Conservation (phyloP, 2,797 vertebrate species). For the Sebastes iracundus region DNA sequence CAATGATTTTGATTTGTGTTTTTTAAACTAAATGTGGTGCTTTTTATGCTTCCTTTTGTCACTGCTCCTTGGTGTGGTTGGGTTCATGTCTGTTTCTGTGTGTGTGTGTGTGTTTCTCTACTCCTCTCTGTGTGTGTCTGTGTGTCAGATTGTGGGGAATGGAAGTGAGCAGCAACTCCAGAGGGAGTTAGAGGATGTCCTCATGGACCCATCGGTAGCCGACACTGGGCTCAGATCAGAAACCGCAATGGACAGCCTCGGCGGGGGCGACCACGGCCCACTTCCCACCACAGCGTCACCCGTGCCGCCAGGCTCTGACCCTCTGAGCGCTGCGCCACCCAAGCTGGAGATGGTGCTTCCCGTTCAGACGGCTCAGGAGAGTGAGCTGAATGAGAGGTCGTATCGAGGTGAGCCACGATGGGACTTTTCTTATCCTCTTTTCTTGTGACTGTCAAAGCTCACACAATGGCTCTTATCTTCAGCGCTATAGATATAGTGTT, state of each 20-base stretch:
- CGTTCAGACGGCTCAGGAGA: slow-evolving; percentile 91
- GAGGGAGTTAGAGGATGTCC: slow-evolving; percentile 94
- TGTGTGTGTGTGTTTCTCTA: neutral
- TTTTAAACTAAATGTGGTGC: neutral
- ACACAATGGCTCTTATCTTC: neutral
- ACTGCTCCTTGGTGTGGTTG: slow-evolving; percentile 22
- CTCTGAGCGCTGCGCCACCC: slow-evolving; percentile 82
- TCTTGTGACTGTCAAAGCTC: neutral
- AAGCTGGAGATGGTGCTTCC: slow-evolving; percentile 93
- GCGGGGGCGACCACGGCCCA: slow-evolving; percentile 75
- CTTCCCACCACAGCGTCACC: slow-evolving; percentile 81
- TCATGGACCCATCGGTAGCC: slow-evolving; percentile 94
- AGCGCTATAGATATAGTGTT: neutral
- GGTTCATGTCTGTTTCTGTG: slow-evolving; percentile 16
- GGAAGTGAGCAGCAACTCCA: slow-evolving; percentile 98
- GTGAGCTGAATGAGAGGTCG: slow-evolving; percentile 85
- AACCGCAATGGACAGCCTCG: slow-evolving; percentile 72
- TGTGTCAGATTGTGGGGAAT: slow-evolving; percentile 95
- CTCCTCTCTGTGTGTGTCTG: neutral
- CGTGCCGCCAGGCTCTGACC: slow-evolving; percentile 72
- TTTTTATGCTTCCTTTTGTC: slow-evolving; percentile 7
- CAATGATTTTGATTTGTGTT: neutral
- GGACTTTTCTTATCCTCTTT: neutral
- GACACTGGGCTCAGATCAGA: slow-evolving; percentile 79
- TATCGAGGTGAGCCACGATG: slow-evolving; percentile 72